Percentiles rank a stretch among this genome's conserved stretches.
phyloP scores from a whole-genome alignment of 30 jellyfish, hydroid and myxozoan genomes.

The Calvadosia cruxmelitensis region DNA sequence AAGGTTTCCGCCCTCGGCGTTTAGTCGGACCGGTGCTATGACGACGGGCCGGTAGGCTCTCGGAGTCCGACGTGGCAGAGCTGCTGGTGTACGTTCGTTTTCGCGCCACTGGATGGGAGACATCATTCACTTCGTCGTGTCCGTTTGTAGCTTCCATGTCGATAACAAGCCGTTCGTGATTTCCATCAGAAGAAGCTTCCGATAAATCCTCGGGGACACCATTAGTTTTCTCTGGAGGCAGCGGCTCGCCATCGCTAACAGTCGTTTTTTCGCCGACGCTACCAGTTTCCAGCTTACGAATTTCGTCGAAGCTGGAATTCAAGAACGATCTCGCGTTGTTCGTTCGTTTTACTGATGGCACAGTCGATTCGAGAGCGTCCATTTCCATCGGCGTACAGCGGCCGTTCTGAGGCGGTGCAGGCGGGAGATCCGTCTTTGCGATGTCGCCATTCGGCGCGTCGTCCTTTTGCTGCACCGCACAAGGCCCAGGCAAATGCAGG shows the following conservation, averaged over 20 bases:
- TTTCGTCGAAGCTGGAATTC: background rate
- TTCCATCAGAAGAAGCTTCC: background rate
- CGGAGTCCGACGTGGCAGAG: conserved; percentile 95
- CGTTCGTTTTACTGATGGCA: background rate
- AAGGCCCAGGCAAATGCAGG: background rate
- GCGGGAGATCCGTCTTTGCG: background rate
- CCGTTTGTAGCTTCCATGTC: background rate
- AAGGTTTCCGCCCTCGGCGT: conserved; percentile 69
- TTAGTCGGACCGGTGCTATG: conserved; percentile 22
- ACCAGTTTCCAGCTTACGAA: background rate
- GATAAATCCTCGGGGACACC: background rate
- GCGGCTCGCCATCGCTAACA: background rate
- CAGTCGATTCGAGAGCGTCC: background rate
- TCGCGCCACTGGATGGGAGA: conserved; percentile 34
- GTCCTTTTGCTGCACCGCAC: background rate
- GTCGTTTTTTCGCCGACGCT: background rate
- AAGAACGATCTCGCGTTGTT: background rate
- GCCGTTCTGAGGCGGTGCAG: background rate
- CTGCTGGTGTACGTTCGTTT: conserved; percentile 94
- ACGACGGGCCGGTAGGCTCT: conserved; percentile 47
- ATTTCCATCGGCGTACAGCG: background rate
- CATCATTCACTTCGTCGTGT: conserved; percentile 12
- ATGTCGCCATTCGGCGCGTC: background rate
- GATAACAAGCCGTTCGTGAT: background rate
- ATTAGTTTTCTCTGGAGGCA: background rate